Evolutionary conservation across 2,888 invertebrate species (phyloP).

Genomic region (Drosophila neotestacea): DNA sequence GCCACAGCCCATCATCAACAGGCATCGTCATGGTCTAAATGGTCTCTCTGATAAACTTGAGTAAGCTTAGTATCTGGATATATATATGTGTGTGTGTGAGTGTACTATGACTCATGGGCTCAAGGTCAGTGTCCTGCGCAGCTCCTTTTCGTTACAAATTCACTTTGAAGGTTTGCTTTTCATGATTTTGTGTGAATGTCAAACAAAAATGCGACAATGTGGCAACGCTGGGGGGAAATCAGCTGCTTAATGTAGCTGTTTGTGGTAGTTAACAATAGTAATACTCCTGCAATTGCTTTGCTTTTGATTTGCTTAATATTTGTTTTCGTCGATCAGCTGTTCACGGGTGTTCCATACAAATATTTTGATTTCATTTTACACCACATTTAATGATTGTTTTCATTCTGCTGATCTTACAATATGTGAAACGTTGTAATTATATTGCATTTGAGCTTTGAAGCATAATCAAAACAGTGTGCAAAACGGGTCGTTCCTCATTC

Average conservation of each 20-base stretch:
- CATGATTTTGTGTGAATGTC: conserved; percentile 22
- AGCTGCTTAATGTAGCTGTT: conserved; percentile 1
- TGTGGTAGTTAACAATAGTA: too few species aligned
- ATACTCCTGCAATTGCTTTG: too few species aligned
- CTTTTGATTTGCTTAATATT: too few species aligned
- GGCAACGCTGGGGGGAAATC: conserved; percentile 7
- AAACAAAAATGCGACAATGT: not conserved
- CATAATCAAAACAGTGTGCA: too few species aligned
- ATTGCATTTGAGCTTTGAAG: too few species aligned
- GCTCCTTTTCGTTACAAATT: conserved; percentile 14
- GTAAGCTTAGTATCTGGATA: conserved; percentile 4
- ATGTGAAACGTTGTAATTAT: too few species aligned
- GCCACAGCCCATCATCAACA: conserved; percentile 47
- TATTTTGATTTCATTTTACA: too few species aligned
- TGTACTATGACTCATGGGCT: conserved; percentile 40
- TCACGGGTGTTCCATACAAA: too few species aligned
- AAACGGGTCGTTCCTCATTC: too few species aligned
- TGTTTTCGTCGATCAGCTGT: too few species aligned
- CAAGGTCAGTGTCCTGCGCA: conserved; percentile 20
- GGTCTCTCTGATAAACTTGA: conserved; percentile 22
- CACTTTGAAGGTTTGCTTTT: not conserved
- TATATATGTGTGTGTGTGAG: conserved; percentile 1
- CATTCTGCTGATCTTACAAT: too few species aligned
- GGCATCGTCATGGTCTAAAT: conserved; percentile 38
- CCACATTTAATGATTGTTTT: too few species aligned